phyloP scores from a whole-genome alignment of 2,113 vertebrate genomes.

The Eclectus roratus region DNA sequence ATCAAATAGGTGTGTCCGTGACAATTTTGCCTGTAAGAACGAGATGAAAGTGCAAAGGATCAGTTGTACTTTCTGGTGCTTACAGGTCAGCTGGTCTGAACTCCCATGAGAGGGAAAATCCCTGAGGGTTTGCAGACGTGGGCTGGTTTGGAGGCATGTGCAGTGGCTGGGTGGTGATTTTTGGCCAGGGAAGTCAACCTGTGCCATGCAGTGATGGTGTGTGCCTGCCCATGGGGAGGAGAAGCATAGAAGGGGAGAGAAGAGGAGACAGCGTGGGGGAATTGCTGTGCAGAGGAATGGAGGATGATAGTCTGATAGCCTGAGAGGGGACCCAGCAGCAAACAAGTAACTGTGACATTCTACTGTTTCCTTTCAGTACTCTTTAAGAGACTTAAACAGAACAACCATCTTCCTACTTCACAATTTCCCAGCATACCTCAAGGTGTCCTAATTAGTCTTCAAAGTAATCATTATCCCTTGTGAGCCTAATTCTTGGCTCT shows the following conservation, averaged over 20 bases:
- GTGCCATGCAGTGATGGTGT: accelerated
- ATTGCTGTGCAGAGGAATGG: not conserved
- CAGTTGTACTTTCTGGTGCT: not conserved
- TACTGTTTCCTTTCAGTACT: not conserved
- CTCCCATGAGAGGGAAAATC: not conserved
- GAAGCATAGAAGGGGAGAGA: accelerated
- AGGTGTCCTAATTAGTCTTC: not conserved
- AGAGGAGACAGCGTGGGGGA: not conserved
- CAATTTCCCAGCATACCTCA: not conserved
- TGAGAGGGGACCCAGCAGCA: not conserved
- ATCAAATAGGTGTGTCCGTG: not conserved
- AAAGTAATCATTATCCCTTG: not conserved
- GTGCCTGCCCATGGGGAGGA: not conserved
- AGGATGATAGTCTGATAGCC: not conserved
- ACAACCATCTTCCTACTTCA: not conserved
- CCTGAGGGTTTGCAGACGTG: not conserved
- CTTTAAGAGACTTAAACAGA: not conserved
- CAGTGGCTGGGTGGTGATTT: accelerated
- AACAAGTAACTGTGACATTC: accelerated
- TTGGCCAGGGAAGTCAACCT: not conserved
- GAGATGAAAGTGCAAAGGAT: not conserved
- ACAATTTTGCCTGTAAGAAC: not conserved
- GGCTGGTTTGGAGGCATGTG: accelerated
- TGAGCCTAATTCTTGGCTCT: not conserved
- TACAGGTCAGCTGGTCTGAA: not conserved